These are phyloP conservation scores for Steinernema hermaphroditum DNA, from an alignment of 2,888 invertebrate species.

Conservation along the genomic window DNA sequence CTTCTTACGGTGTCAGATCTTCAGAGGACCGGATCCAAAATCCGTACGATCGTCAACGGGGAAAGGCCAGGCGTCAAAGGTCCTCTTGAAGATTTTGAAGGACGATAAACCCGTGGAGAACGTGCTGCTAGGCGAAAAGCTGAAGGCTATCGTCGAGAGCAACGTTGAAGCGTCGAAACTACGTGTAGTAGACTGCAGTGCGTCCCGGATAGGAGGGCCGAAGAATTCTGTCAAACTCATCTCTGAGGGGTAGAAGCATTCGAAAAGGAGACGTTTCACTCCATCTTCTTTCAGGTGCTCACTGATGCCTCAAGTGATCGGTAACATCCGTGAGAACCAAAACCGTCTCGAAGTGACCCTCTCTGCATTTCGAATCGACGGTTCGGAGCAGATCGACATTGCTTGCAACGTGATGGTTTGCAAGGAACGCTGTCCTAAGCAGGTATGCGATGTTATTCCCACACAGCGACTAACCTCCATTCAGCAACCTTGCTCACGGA, in stretches of 20 bases:
- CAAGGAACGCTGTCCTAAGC: constrained; percentile 35
- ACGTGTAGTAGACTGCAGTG: constrained; percentile 61
- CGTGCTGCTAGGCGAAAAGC: constrained; percentile 62
- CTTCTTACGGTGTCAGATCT: background rate
- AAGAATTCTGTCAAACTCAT: constrained; percentile 59
- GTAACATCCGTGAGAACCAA: constrained; percentile 49
- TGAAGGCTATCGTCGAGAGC: constrained; percentile 58
- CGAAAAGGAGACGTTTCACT: too few species aligned
- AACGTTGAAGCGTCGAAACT: constrained; percentile 50
- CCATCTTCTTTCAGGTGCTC: constrained; percentile 59
- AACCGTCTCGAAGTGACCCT: constrained; percentile 59
- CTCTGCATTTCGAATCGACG: constrained; percentile 65
- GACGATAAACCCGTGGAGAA: constrained; percentile 56
- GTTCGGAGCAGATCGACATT: constrained; percentile 61
- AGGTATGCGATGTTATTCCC: background rate
- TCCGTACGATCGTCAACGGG: constrained; percentile 39
- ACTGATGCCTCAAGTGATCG: constrained; percentile 61
- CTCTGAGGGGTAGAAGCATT: constrained; percentile 49
- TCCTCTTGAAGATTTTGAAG: constrained; percentile 57
- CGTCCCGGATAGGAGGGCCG: constrained; percentile 60
- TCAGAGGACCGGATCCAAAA: constrained; percentile 58
- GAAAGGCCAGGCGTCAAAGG: constrained; percentile 39
- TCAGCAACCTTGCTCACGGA: constrained; percentile 7
- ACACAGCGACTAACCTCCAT: background rate
- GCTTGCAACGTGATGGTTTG: constrained; percentile 54